Evolutionary conservation across 2,888 invertebrate species (phyloP), one percentile per base, ranked within the genome.

Genomic region (Dioctria rufipes): DNA sequence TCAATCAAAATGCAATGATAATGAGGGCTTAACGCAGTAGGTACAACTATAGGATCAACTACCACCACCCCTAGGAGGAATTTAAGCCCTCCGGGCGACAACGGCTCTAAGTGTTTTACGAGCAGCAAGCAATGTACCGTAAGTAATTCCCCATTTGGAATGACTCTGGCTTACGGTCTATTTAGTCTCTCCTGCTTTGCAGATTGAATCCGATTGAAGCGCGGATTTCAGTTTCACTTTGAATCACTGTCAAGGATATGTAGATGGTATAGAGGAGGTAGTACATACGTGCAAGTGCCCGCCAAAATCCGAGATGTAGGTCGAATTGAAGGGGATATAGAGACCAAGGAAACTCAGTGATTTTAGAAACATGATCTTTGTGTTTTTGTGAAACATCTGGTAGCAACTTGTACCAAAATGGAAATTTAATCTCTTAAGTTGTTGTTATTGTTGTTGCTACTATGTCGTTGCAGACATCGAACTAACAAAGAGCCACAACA

Each of bases 1-100:
- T 85, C 85, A 85, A 85, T 85, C 85, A 85, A 85, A 85, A 83
- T 83, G 84, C 84, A 84, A 85, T 85, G 83, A 84, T 25, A 25
- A 25, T 82, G 85, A 85, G 84, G 85, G 84, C 85, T 84, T 83
- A 83, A 84, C 25, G 25, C 60, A 42, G 73, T 40, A 60, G 73
- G 73, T 25, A 25, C 25, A 25, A 25, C 25, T 25, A 25, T 25
- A 25, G 25, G 25, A 25, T 25, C 25, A 25, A 25, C 25, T 25
- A 58, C 42, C 43, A 73, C 13, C 81, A 82, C 82, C 83, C 81
- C 40, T 37, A 69, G 63, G 25, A 25, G 25, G 73, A 43, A 69
- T 77, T 79, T 73, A 51, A 69, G 77, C 37, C 81, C 79, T 82
- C 40, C 60, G 42, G 73, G 25, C 25, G 25, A 25, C 25, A 25